phyloP scores from a whole-genome alignment of 2,888 invertebrate genomes.

The Stegophylla sp. region DNA sequence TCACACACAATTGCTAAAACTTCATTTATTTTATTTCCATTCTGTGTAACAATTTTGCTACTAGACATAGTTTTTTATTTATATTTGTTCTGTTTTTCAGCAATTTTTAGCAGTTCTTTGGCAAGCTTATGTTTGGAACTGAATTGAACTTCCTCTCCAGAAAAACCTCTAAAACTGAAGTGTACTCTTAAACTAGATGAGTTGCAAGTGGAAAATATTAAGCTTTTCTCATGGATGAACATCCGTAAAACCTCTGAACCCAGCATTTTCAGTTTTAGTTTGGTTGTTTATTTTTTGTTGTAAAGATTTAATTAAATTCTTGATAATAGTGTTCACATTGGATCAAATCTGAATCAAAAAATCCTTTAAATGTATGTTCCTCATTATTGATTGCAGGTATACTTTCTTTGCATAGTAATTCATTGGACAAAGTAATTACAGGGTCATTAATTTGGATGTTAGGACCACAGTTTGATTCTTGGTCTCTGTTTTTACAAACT shows the following conservation, averaged over 20 bases:
- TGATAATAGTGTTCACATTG: constrained; percentile 32
- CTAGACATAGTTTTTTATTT: background rate
- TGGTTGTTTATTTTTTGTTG: background rate
- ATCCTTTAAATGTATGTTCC: constrained; percentile 25
- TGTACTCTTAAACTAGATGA: constrained; percentile 3
- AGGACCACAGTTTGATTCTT: background rate
- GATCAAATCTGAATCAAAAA: constrained; percentile 1
- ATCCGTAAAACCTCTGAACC: constrained; percentile 15
- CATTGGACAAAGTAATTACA: background rate
- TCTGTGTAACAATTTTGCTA: background rate
- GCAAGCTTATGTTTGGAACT: background rate
- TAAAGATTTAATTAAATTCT: background rate
- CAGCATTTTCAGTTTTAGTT: background rate
- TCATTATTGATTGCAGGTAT: background rate
- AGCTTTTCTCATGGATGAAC: background rate
- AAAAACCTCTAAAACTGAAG: constrained; percentile 15
- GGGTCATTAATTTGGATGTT: background rate
- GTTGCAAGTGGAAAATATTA: background rate
- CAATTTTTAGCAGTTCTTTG: constrained; percentile 7
- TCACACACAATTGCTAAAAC: constrained; percentile 33
- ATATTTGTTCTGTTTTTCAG: background rate
- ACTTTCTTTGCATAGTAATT: background rate
- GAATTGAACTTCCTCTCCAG: constrained; percentile 4
- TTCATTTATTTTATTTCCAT: background rate
- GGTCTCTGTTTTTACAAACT: background rate